phyloP scores from a whole-genome alignment of 1,140 invertebrate species.

The Ridgeia piscesae region DNA sequence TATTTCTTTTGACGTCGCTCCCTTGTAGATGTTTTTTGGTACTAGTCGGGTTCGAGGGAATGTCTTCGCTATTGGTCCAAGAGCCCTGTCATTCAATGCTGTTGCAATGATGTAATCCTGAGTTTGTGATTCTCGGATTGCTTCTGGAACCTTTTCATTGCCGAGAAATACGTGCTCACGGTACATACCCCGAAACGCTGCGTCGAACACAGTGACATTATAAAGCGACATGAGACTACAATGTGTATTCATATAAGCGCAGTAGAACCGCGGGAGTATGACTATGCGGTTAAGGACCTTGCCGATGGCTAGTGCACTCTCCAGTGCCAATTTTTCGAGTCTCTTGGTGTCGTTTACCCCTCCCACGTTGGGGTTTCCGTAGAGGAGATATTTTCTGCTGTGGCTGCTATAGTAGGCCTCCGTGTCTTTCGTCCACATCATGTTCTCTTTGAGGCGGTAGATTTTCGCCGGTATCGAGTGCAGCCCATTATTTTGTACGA shows the following conservation, averaged over 20 bases:
- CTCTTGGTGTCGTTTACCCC: not conserved
- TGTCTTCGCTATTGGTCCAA: not conserved
- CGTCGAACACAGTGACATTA: not conserved
- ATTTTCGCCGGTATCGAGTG: not conserved
- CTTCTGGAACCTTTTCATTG: not conserved
- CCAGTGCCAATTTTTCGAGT: constrained; percentile 6
- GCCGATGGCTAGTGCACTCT: constrained; percentile 6
- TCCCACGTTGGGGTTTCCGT: not conserved
- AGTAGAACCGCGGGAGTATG: not conserved
- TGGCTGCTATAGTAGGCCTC: not conserved
- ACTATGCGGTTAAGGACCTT: constrained; percentile 8
- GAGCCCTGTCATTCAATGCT: not conserved
- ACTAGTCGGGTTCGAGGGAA: not conserved
- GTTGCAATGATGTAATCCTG: not conserved
- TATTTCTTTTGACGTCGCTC: not conserved
- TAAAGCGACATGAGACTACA: constrained; percentile 9
- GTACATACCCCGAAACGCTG: not conserved
- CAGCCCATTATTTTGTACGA: constrained; percentile 14
- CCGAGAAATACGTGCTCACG: constrained; percentile 13
- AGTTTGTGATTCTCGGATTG: not conserved
- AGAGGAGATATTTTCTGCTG: not conserved
- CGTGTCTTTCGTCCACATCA: not conserved
- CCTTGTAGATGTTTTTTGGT: not conserved
- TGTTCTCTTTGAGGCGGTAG: constrained; percentile 10
- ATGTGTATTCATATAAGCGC: not conserved